Base-by-base conservation (phyloP, 1,140 invertebrate species). In the Branchinecta lindahli region DNA sequence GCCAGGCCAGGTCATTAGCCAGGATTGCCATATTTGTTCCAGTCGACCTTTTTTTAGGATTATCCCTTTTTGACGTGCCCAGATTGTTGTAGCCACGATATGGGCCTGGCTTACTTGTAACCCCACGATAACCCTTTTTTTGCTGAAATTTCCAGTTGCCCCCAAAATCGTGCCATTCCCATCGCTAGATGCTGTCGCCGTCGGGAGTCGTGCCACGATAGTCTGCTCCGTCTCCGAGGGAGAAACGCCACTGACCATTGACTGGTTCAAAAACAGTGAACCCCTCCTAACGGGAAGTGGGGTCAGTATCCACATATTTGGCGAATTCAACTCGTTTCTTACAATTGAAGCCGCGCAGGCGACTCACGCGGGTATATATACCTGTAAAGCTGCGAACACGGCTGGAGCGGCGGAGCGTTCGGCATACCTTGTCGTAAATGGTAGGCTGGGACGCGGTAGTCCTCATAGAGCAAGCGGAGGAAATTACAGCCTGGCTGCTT, bases 161-260 rank as follows among this genome's bases (percentile, higher is more conserved):
- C 81, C 81, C 18, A 75, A 77, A 46, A 83, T 82, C 79, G 72
- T 80, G 0, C 75, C 78, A 15, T 79, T 82, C 73, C 81, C 80
- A 4, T 72, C 75, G 45, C 77, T 81, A 69, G 75, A 76, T 10
- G 76, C 75, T 69, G 79, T 79, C 0, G 75, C 80, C n/a, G 73
- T 79, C 0, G 75, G 77, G 18, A 67, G 77, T 9, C 72, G 72
- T 9, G 76, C 78, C 1, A 70, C 73, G 18, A 74, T 82, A 8
- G 76, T 80, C 71, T 91, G 88, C 79, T 85, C 85, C 45, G 85
- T 87, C 67, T 85, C 85, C 73, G 86, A 86, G 73, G 88, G 88
- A 52, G 88, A 90, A 78, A 82, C 84, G 73, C 88, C 88, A 67
- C 82, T 89, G 70, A 81, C 81, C 72, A 84, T 89, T 69, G 81